phyloP scores from a whole-genome alignment of 2,888 invertebrate genomes.

The Epinotia demarniana region DNA sequence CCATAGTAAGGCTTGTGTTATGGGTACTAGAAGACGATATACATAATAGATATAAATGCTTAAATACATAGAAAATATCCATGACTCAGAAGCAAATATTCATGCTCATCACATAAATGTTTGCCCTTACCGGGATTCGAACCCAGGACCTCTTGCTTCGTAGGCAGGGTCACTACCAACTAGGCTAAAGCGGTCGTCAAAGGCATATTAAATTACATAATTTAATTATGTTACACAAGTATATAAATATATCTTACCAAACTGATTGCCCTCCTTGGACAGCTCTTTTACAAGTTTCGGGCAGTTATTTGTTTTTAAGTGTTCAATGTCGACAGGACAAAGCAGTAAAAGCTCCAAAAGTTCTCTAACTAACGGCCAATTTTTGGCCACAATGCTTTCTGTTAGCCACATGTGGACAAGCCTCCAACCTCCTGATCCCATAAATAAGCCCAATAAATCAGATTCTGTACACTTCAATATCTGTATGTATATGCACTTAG shows the following conservation, averaged over 20 bases:
- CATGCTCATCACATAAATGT: too few species aligned
- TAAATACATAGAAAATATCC: too few species aligned
- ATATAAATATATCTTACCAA: conserved; percentile 84
- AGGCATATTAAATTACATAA: background rate
- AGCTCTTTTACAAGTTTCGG: conserved; percentile 96
- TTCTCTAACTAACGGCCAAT: conserved; percentile 95
- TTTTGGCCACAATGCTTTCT: conserved; percentile 92
- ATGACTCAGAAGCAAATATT: too few species aligned
- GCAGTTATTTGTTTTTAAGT: conserved; percentile 95
- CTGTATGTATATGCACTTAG: conserved; percentile 97
- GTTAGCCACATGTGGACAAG: conserved; percentile 95
- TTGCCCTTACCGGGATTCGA: too few species aligned
- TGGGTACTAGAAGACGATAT: too few species aligned
- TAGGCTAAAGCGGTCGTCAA: too few species aligned
- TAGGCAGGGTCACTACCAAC: too few species aligned
- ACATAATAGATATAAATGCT: too few species aligned
- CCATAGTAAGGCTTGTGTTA: too few species aligned
- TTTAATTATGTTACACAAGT: background rate
- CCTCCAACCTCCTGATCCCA: conserved; percentile 96
- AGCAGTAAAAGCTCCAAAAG: conserved; percentile 92
- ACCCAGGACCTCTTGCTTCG: too few species aligned
- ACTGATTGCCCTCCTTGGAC: conserved; percentile 92
- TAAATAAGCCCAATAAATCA: conserved; percentile 93
- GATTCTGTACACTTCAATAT: conserved; percentile 94
- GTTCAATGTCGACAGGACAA: conserved; percentile 95